Evolutionary conservation across 2,888 invertebrate species (phyloP), one percentile per base, ranked within the genome.

Genomic region (Crocallis elinguaria): DNA sequence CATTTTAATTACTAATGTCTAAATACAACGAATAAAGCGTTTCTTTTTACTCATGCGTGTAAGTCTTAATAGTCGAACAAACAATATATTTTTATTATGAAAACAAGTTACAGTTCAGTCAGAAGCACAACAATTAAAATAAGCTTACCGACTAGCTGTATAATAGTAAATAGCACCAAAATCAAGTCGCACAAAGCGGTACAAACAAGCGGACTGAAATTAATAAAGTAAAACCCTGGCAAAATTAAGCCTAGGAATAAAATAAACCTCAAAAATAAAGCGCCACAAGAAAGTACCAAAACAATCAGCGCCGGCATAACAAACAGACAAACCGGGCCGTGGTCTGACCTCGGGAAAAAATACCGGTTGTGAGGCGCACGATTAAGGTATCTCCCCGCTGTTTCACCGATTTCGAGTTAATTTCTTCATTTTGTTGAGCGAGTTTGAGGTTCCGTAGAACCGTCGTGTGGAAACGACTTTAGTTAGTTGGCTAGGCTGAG

Each of bases 381-480:
- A 86, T 85, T 86, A 85, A 85, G 83, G 79, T 80, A 85, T 86
- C 84, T 79, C 67, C 69, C 75, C 76, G 75, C 79, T 81, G 82
- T 86, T 84, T 80, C 81, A 86, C 82, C 79, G 82, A 86, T 86
- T 84, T 78, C 71, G 77, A 80, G 81, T 85, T 86, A 86, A 87
- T 87, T 86, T 86, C 84, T 86, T 85, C 82, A 86, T 86, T 86
- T 84, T 84, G 80, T 82, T 80, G 19, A 9, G 21, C 44, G 37
- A 11, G 32, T 9, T 21, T 23, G 12, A 25, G 32, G 39, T 45
- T 41, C 23, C 27, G 44, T 29, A 3, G 21, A 29, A 16, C 16
- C 23, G 14, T 33, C 21, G 7, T 11, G n/a, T n/a, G n/a, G n/a
- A n/a, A n/a, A n/a, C n/a, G n/a, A n/a, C n/a, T n/a, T n/a, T n/a